Evolutionary conservation across 2,797 vertebrate genomes (phyloP), one percentile per base, ranked within the genome.

Genomic region (Poecilia wingei): DNA sequence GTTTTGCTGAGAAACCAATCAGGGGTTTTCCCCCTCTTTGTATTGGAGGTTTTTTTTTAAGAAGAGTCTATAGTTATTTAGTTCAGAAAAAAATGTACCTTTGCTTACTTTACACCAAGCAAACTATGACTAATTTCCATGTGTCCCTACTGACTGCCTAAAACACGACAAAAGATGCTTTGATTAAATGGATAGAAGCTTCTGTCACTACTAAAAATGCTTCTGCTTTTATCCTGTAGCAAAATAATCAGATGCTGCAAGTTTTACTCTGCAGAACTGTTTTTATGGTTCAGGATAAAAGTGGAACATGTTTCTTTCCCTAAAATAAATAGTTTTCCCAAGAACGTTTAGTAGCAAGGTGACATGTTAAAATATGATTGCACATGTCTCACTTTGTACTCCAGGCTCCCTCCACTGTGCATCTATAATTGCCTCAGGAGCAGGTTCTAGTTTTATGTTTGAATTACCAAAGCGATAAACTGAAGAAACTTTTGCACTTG

Each of bases 391-490:
- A 72, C 70, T n/a, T 64, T 51, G 46, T 74, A 45, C 59, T 83
- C 31, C 33, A 79, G 72, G 41, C 76, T 71, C 80, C 66, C 25
- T 74, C 53, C 55, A 31, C 51, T 78, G 39, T 82, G 74, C 22
- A 79, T 75, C 51, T 33, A 25, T 39, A 76, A 79, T 75, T 25
- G 31, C 45, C 78, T 78, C 74, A 70, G 74, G 55, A 81, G 25
- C 28, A 39, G 28, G 4, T 9, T 75, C 20, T n/a, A 16, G 59
- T 73, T 79, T 83, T 64, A 72, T 28, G 51, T 43, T 78, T 31
- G 81, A 78, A 85, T 86, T 75, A 79, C 36, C 49, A n/a, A 78
- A 36, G 68, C 80, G 66, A 87, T 76, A 84, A 80, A 28, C 74
- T 80, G 76, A n/a, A 83, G 53, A 82, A 80, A 78, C 20, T 10